Conservation (phyloP, 2,113 vertebrate species). For the Siniperca knerii region DNA sequence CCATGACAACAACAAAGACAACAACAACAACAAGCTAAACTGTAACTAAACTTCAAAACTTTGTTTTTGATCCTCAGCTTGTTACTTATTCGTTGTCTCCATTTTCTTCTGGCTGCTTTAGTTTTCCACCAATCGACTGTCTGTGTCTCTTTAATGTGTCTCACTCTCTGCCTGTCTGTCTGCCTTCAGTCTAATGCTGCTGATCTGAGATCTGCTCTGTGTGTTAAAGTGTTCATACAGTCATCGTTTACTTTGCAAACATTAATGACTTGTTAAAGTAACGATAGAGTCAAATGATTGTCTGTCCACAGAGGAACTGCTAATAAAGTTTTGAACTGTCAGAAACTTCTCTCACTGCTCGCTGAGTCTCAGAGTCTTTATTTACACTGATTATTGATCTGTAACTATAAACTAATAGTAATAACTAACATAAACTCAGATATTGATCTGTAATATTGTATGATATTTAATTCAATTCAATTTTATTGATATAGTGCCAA, state of each 20-base stretch:
- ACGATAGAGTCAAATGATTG: constrained; percentile 15
- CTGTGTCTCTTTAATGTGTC: constrained; percentile 9
- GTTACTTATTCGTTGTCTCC: neutral
- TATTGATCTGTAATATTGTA: too few relatives aligned
- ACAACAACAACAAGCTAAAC: constrained; percentile 44
- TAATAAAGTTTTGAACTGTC: constrained; percentile 71
- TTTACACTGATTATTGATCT: neutral
- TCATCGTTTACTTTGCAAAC: constrained; percentile 45
- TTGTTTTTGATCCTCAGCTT: neutral
- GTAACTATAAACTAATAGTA: too few relatives aligned
- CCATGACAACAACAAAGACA: constrained; percentile 51
- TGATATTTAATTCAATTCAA: too few relatives aligned
- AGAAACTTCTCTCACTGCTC: constrained; percentile 1
- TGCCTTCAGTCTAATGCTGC: constrained; percentile 8
- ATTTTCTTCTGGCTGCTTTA: constrained; percentile 11
- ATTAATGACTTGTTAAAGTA: constrained; percentile 9
- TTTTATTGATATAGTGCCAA: too few relatives aligned
- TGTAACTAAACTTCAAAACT: constrained; percentile 29
- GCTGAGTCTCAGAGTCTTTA: constrained; percentile 11
- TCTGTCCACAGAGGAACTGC: constrained; percentile 53
- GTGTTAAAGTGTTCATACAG: neutral
- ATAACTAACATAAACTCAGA: too few relatives aligned
- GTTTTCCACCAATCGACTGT: neutral
- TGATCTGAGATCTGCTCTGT: constrained; percentile 8
- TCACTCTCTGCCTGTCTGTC: constrained; percentile 10